These are phyloP conservation scores for Periparus ater DNA, from an alignment of 2,797 vertebrate species.

Conservation along the genomic window DNA sequence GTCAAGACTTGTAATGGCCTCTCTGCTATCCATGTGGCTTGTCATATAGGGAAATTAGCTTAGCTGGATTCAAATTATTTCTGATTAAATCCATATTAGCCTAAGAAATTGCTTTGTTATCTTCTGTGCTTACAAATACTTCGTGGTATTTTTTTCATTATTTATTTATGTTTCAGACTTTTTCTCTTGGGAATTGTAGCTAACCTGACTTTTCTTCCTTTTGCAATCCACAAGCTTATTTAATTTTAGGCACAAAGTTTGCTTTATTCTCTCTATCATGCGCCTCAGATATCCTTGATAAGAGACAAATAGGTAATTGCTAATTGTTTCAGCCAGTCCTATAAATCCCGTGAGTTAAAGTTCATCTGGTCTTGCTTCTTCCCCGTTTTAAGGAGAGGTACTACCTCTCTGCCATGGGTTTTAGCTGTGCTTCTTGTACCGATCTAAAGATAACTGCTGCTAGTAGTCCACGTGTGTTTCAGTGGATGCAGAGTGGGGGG, in stretches of 20 bases:
- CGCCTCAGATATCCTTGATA: background rate
- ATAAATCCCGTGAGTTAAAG: background rate
- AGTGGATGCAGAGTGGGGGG: background rate
- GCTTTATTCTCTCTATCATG: background rate
- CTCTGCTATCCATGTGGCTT: background rate
- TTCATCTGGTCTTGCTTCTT: background rate
- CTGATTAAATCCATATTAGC: constrained; percentile 55
- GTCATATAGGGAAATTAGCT: constrained; percentile 12
- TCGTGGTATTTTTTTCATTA: constrained; percentile 37
- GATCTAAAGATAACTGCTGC: background rate
- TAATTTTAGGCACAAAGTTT: background rate
- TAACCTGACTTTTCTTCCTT: constrained; percentile 11
- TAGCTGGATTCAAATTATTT: constrained; percentile 22
- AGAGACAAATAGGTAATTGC: background rate
- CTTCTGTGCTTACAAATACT: background rate
- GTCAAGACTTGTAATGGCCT: background rate
- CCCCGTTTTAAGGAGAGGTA: background rate
- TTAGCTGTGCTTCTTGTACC: background rate
- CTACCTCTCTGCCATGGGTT: background rate
- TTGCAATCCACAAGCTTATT: background rate
- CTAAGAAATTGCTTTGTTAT: constrained; percentile 38
- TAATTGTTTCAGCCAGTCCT: background rate
- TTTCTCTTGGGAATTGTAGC: background rate
- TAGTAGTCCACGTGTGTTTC: accelerated
- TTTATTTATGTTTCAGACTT: constrained; percentile 23